Percentiles rank a stretch among this genome's conserved stretches.
Conservation (phyloP, 2,797 vertebrate genomes). For the Vipera latastei region DNA sequence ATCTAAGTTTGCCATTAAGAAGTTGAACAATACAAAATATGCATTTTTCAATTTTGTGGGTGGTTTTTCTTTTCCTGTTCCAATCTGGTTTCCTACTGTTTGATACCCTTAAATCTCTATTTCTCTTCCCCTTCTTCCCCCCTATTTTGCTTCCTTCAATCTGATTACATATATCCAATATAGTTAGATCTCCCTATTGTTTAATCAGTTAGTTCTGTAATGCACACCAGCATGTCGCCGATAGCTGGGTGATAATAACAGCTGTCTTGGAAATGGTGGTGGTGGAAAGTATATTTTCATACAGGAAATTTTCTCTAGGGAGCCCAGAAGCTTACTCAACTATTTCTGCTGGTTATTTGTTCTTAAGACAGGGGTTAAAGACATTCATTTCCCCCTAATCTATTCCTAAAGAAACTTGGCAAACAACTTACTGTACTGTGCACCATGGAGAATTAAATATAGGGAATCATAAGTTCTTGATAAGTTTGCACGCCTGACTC, state of each 20-base stretch:
- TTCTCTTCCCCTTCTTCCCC: neutral
- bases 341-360: slow-evolving; percentile 34
- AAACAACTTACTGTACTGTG: slow-evolving; percentile 54
- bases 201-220: slow-evolving; percentile 8
- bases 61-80: neutral
- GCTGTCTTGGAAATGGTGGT: neutral
- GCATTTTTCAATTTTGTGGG: neutral
- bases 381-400: slow-evolving; percentile 48
- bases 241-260: slow-evolving; percentile 40
- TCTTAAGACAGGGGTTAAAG: slow-evolving; percentile 58
- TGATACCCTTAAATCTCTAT: neutral
- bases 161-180: neutral
- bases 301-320: slow-evolving; percentile 3
- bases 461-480: slow-evolving; percentile 55
- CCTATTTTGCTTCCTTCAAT: neutral
- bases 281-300: slow-evolving; percentile 23
- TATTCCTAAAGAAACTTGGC: slow-evolving; percentile 60
- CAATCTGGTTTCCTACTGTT: neutral
- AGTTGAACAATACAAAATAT: neutral
- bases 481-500: slow-evolving; percentile 57
- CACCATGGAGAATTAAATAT: slow-evolving; percentile 53
- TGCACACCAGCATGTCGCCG: neutral
- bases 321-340: slow-evolving; percentile 43
- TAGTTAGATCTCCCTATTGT: neutral
- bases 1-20: neutral